Base-by-base conservation (phyloP, 2,888 invertebrate species). In the Zeuzera pyrina region DNA sequence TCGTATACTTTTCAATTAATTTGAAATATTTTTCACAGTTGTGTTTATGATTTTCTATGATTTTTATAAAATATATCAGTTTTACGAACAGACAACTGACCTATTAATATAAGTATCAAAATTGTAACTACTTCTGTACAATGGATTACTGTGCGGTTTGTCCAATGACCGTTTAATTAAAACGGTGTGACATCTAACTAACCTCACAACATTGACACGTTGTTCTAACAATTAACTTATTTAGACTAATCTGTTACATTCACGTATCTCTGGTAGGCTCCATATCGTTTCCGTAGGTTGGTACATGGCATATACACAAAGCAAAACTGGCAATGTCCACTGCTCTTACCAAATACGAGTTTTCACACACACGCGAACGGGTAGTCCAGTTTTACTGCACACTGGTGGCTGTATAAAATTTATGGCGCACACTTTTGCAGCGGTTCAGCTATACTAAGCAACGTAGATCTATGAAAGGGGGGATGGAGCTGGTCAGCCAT, bases 391-490 rank as follows among this genome's bases (percentile, higher is more conserved):
- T 81, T 81, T 79, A 73, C 71, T 70, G 69, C 76, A 76, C 77
- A 73, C 70, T 61, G 65, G 63, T 57, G 67, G 63, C 67, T 62
- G 74, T 76, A 79, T 79, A 79, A 83, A 83, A 81, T 81, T 78
- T 83, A 83, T 77, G 66, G 78, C 66, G 74, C 79, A 83, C 81
- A 83, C 81, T 83, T 81, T 83, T 79, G 81, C 79, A 78, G 53
- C 50, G 43, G 41, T 38, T 39, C 41, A 49, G 57, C 58, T 69
- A 68, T 73, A 71, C 66, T 66, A 59, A 62, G 68, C 66, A 66
- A 71, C 70, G 63, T 61, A 68, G 68, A 29, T 33, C 24, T 23
- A 21, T 32, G 29, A 30, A 30, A 29, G 57, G 69, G 67, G 68
- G 70, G 69, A 54, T 49, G 57, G 59, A 43, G 54, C 60, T 72